Base-by-base conservation (phyloP, 2,888 invertebrate genomes). In the Pseudococcus longispinus region DNA sequence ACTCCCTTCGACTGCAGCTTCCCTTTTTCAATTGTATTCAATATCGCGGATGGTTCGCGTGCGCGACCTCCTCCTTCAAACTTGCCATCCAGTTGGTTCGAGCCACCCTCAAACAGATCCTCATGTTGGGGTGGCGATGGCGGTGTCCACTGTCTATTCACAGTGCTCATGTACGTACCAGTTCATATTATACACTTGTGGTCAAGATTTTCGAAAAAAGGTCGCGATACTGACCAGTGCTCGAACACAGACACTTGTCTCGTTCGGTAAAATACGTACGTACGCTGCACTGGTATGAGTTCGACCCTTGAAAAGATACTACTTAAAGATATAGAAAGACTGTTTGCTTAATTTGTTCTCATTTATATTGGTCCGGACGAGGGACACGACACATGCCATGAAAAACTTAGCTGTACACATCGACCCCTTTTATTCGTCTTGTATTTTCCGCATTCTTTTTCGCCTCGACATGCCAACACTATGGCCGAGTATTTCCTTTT, bases 321-420 rank as follows among this genome's bases (percentile, higher is more conserved):
- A 42, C 42, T 42, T 80, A 80, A 42, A 80, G 42, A 80, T 80
- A 42, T 29, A 29, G 74, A 42, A 80, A 60, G 29, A 84, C 84
- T 84, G 84, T 84, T 84, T 84, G 84, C 65, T 84, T 84, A 84
- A 84, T 84, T 84, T 84, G 84, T 60, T 84, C 84, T 84, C 84
- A 84, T 84, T 84, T 84, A 84, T 84, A 84, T 84, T 42, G 60
- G 77, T 42, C 32, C 77, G 77, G 70, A 70, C 70, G 51, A 83
- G 29, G 65, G 65, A 84, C 60, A 60, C 60, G 60, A 60, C 84
- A 60, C 84, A 55, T 65, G 37, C 51, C 37, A 84, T 60, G 60
- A 84, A 84, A 84, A 84, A 55, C 60, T 42, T 80, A 80, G 32
- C 77, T 23, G 20, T 20, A 80, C 37, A n/a, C 60, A 60, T 60